Base-by-base conservation (phyloP, 2,797 vertebrate genomes). In the Manis javanica region DNA sequence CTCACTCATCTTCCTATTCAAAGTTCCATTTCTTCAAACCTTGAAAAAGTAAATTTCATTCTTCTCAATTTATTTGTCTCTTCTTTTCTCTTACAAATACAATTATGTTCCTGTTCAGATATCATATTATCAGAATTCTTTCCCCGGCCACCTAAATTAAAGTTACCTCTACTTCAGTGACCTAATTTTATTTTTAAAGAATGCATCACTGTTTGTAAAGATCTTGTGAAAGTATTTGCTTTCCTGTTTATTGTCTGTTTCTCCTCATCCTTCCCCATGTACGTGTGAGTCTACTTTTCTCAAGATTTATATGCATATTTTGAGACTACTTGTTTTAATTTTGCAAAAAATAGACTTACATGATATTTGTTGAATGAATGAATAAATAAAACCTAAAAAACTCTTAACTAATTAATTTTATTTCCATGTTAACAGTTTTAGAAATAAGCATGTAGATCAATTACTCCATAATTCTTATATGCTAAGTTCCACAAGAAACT, bases 131-230 rank as follows among this genome's bases (percentile, higher is more conserved):
- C 11, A 84, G 21, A 84, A 34, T 87, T 84, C 1, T 16, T 91
- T 78, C 26, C 8, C 26, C 72, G 23, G 46, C 2, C 5, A 19
- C 29, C 7, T 21, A 34, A 83, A 24, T 61, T 83, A 91, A 42
- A 75, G 6, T n/a, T 39, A 59, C 4, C 0, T 1, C 1, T 1
- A 37, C 5, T 49, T 59, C 8, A 63, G 2, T 59, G 7, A n/a
- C 7, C 16, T 79, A 12, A n/a, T 42, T 57, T 72, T 53, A 31
- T 42, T 78, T 91, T 69, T 69, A 61, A 78, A 64, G 34, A 7
- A 21, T 34, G 1, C 7, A 61, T 61, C 34, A 19, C 6, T 75
- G 19, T 84, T 71, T 86, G 0, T 57, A 63, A 87, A 57, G 4
- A 79, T 21, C 9, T 64, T 77, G 2, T 9, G 59, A 71, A 93